phyloP scores from a whole-genome alignment of 2,888 invertebrate species.

The Archaeoteleia sp. region DNA sequence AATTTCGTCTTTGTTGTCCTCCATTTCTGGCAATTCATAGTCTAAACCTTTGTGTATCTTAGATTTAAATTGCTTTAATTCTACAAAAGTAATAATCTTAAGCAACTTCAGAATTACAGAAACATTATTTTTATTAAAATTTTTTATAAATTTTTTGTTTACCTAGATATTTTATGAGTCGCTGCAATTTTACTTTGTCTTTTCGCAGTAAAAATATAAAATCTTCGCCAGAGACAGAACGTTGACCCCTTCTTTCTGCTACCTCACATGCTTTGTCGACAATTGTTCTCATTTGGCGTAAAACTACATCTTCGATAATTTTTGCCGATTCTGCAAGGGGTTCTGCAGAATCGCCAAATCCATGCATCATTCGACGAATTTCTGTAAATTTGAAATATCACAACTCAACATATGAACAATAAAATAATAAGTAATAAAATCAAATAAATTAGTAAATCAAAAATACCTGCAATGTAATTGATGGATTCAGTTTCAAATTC shows the following conservation, averaged over 20 bases:
- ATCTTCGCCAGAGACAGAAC: slow-evolving; percentile 79
- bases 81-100: slow-evolving; percentile 51
- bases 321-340: slow-evolving; percentile 89
- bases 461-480: no score
- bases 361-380: slow-evolving; percentile 92
- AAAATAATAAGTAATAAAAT: neutral
- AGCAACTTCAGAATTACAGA: no score
- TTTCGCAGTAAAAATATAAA: slow-evolving; percentile 89
- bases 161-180: slow-evolving; percentile 84
- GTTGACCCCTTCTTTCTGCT: slow-evolving; percentile 78
- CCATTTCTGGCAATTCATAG: slow-evolving; percentile 75
- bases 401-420: no score
- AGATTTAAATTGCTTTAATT: slow-evolving; percentile 72
- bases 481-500: no score
- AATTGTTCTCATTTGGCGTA: slow-evolving; percentile 86
- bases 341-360: slow-evolving; percentile 91
- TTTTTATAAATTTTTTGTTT: slow-evolving; percentile 15
- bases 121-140: slow-evolving; percentile 13
- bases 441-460: no score
- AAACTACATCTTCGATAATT: slow-evolving; percentile 88
- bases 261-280: slow-evolving; percentile 85
- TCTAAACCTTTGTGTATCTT: slow-evolving; percentile 75
- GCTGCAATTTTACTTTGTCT: slow-evolving; percentile 85
- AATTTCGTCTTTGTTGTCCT: slow-evolving; percentile 66
- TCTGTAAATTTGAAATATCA: no score